Evolutionary conservation across 1,140 invertebrate species (phyloP), one percentile per base, ranked within the genome.

Genomic region (Sarcophaga bullata): DNA sequence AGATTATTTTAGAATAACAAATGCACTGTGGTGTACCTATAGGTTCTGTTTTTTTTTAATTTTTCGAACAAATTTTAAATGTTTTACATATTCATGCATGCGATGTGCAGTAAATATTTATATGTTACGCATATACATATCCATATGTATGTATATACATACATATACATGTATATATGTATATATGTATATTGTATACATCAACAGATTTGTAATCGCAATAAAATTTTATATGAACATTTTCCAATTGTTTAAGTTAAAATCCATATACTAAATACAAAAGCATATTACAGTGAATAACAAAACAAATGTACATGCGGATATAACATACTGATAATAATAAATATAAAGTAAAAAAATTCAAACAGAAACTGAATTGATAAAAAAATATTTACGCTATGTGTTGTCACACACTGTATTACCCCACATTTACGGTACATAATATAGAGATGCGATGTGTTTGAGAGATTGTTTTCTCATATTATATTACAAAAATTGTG

Each of bases 61-160:
- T 68, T 68, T 68, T 68, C 62, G n/a, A 37, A 68, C n/a, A 68
- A 19, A 68, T 68, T 68, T 68, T 19, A 68, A n/a, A 68, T 68
- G 62, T 68, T 68, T n/a, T 68, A 68, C 6, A 68, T 68, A 68
- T 37, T 37, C 58, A 68, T 68, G n/a, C 6, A 68, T n/a, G 58
- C 19, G 19, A 62, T 62, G 58, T 10, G 52, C 10, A 13, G 4
- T 54, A 6, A 9, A 54, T 10, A 54, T 54, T 6, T 10, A 54
- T n/a, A n/a, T n/a, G n/a, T n/a, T n/a, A 37, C 25, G 4, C 6
- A 58, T 13, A 58, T 58, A n/a, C 10, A 58, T 58, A 58, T 6
- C 11, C 13, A 4, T 13, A 11, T 58, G n/a, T 4, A 58, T 58
- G 15, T 58, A 58, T 7, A 15, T 58, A 13, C 7, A n/a, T 58